Conservation (phyloP, 2,797 vertebrate species). For the Tinamus major region DNA sequence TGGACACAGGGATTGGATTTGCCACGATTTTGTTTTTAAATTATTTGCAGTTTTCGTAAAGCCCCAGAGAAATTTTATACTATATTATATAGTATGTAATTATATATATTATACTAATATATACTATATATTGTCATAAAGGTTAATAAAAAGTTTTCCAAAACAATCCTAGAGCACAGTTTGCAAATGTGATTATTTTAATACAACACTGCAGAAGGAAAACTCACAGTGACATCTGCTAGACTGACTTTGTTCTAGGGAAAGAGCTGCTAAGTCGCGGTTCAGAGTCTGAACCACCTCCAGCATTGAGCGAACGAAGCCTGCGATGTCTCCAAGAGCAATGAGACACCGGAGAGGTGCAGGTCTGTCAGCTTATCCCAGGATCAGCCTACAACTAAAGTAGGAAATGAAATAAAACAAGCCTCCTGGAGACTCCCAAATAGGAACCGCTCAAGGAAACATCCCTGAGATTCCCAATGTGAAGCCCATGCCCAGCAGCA, state of each 20-base stretch:
- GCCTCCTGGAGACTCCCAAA: neutral
- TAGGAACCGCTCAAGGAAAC: neutral
- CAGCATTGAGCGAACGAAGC: neutral
- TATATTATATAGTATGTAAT: neutral
- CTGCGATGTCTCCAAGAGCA: neutral
- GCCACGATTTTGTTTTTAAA: neutral
- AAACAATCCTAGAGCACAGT: neutral
- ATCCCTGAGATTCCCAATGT: neutral
- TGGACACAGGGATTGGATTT: neutral
- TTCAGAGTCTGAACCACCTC: neutral
- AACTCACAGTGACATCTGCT: neutral
- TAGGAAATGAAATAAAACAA: neutral
- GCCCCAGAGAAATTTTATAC: neutral
- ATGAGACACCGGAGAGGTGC: neutral
- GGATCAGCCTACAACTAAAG: neutral
- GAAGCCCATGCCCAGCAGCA: neutral
- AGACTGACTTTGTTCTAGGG: neutral
- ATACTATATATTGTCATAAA: neutral
- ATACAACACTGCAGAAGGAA: neutral
- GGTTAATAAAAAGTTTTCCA: neutral
- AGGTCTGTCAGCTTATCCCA: neutral
- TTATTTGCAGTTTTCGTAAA: neutral
- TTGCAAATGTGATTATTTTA: neutral
- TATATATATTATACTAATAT: no score
- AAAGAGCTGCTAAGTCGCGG: neutral